Conservation (phyloP, 1,140 invertebrate genomes). For the Chironomus striatipennis region DNA sequence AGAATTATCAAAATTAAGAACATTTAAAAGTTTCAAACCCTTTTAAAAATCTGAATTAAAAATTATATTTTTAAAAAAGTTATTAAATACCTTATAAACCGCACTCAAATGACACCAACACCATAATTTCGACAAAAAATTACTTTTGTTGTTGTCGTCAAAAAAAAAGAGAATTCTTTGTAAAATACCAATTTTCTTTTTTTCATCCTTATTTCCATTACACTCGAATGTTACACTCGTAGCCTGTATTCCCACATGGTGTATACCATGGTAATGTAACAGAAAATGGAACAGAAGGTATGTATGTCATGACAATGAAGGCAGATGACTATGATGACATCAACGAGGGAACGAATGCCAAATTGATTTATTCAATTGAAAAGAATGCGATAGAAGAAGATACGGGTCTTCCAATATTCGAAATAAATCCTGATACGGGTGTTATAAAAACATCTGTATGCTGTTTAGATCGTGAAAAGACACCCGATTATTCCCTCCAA, state of each 20-base stretch:
- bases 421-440: conserved; percentile 54
- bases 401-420: conserved; percentile 53
- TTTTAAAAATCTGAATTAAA: too few relatives aligned
- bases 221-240: too few relatives aligned
- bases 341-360: conserved; percentile 53
- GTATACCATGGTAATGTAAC: conserved; percentile 55
- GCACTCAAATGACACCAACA: neutral
- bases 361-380: conserved; percentile 55
- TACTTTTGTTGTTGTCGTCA: neutral
- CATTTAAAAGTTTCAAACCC: too few relatives aligned
- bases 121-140: neutral
- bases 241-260: conserved; percentile 56
- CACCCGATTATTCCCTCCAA: conserved; percentile 58
- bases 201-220: too few relatives aligned
- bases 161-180: neutral
- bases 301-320: conserved; percentile 60
- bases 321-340: conserved; percentile 63
- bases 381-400: conserved; percentile 60
- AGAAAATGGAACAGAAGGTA: conserved; percentile 54
- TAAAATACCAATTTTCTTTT: too few relatives aligned
- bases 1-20: too few relatives aligned
- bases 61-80: too few relatives aligned
- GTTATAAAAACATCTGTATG: conserved; percentile 56
- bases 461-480: conserved; percentile 54
- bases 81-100: too few relatives aligned